These are phyloP conservation scores for Chionomys nivalis DNA, from an alignment of 2,113 vertebrate genomes.

Conservation along the genomic window DNA sequence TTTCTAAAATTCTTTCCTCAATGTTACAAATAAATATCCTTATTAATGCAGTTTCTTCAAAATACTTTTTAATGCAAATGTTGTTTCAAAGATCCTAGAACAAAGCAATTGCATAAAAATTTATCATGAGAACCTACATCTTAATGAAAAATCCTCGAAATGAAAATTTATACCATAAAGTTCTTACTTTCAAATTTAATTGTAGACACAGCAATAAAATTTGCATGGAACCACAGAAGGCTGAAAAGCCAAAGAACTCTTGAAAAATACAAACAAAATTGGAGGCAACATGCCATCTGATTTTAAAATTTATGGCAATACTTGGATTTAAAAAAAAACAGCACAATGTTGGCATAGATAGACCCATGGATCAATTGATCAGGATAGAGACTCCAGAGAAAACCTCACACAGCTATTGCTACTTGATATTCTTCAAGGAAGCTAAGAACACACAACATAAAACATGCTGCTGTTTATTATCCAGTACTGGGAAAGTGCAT, in stretches of 20 bases:
- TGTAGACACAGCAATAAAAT: neutral
- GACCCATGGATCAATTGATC: no score
- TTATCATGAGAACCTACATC: neutral
- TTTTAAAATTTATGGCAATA: neutral
- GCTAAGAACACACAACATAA: neutral
- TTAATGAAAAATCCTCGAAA: neutral
- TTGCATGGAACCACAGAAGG: neutral
- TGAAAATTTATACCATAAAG: neutral
- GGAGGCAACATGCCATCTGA: neutral
- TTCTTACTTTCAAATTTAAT: conserved; percentile 44
- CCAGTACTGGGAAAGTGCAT: neutral
- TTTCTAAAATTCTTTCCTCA: neutral
- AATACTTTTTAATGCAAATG: neutral
- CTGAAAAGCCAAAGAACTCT: neutral
- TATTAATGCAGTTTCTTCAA: neutral
- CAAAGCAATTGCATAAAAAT: neutral
- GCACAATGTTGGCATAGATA: neutral
- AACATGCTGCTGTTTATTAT: neutral
- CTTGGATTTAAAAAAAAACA: neutral
- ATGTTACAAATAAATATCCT: neutral
- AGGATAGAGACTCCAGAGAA: neutral
- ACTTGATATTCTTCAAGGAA: neutral
- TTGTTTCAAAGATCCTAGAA: neutral
- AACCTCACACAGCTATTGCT: neutral
- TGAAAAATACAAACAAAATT: neutral